Evolutionary conservation across 2,888 invertebrate genomes (phyloP).

Genomic region (Aspidiotus rigidus): DNA sequence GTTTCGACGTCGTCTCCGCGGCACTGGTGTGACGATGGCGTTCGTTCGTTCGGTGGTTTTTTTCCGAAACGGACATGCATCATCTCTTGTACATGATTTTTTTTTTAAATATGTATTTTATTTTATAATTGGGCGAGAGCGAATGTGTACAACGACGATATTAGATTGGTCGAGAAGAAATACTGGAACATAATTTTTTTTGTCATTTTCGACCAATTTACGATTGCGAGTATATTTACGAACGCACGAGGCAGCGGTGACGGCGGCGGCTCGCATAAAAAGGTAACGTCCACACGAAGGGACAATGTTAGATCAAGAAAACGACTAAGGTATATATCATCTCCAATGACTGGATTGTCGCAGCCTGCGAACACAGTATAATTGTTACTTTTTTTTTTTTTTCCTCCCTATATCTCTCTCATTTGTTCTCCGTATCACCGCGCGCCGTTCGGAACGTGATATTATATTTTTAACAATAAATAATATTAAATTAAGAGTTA

Average conservation of each 20-base stretch:
- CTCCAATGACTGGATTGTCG: slow-evolving; percentile 21
- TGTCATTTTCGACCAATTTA: slow-evolving; percentile 33
- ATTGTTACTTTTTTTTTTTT: slow-evolving; percentile 22
- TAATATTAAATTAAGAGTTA: slow-evolving; percentile 33
- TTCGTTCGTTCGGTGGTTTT: slow-evolving; percentile 13
- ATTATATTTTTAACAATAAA: slow-evolving; percentile 31
- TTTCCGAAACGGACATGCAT: slow-evolving; percentile 28
- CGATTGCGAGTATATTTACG: slow-evolving; percentile 19
- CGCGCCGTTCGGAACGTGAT: slow-evolving; percentile 24
- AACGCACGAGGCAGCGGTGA: background rate
- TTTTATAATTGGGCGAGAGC: slow-evolving; percentile 25
- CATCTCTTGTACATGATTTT: slow-evolving; percentile 15
- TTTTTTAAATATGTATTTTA: background rate
- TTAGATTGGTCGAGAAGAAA: slow-evolving; percentile 26
- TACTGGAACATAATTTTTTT: slow-evolving; percentile 32
- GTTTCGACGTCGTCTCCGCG: too few species aligned
- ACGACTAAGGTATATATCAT: slow-evolving; percentile 30
- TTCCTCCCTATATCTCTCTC: background rate
- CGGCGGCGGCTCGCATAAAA: slow-evolving; percentile 29
- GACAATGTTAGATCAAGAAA: slow-evolving; percentile 31
- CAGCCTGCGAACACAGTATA: slow-evolving; percentile 21
- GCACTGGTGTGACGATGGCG: too few species aligned
- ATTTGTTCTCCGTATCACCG: slow-evolving; percentile 7
- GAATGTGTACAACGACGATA: slow-evolving; percentile 24
- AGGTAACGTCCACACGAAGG: slow-evolving; percentile 30